phyloP scores from a whole-genome alignment of 2,888 invertebrate species.

The Cerastis rubricosa region DNA sequence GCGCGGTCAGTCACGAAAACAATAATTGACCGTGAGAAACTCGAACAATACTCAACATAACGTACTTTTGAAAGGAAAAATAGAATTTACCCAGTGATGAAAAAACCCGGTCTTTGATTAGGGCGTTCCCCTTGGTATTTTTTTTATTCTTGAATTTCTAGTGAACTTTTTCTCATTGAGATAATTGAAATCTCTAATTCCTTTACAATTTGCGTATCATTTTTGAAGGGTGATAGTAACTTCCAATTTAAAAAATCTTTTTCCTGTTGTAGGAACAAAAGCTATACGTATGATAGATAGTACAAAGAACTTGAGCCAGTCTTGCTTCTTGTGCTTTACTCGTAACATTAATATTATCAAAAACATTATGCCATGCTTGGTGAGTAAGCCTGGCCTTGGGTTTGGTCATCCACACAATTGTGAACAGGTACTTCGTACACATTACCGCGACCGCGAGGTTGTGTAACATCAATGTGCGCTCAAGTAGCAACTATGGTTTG shows the following conservation, averaged over 20 bases:
- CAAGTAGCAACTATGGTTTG: slow-evolving; percentile 55
- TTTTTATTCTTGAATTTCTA: neutral
- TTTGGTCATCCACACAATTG: slow-evolving; percentile 66
- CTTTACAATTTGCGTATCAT: neutral
- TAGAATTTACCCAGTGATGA: neutral
- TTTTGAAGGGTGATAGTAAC: neutral
- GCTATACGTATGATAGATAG: neutral
- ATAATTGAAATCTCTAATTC: neutral
- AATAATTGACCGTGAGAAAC: slow-evolving; percentile 27
- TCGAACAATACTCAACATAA: slow-evolving; percentile 25
- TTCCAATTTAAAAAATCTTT: neutral
- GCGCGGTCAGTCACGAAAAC: slow-evolving; percentile 29
- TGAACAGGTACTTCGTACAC: slow-evolving; percentile 55
- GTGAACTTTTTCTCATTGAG: neutral
- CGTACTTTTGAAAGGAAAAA: neutral
- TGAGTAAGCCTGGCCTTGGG: slow-evolving; percentile 69
- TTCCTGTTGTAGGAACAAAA: neutral
- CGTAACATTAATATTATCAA: slow-evolving; percentile 29
- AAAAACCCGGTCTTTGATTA: slow-evolving; percentile 14
- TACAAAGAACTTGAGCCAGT: neutral
- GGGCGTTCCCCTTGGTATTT: slow-evolving; percentile 4
- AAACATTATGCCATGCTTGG: slow-evolving; percentile 16
- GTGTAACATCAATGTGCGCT: slow-evolving; percentile 60
- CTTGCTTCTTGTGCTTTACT: neutral
- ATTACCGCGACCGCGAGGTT: slow-evolving; percentile 49